phyloP scores from a whole-genome alignment of 2,888 invertebrate species.

The Drosophila pegasa region DNA sequence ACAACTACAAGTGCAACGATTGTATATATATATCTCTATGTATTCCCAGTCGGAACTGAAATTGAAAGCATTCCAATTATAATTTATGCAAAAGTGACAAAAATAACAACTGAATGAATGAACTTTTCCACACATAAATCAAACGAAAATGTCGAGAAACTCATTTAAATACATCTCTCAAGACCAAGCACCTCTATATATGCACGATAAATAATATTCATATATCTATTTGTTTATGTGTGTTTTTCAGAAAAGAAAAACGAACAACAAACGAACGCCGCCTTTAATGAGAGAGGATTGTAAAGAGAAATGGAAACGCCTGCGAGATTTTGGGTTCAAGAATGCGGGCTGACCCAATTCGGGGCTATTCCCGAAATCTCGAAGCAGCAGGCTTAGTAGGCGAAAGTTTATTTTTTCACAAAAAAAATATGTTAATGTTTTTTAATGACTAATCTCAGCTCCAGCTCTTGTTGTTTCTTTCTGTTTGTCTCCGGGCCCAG shows the following conservation, averaged over 20 bases:
- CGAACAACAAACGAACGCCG: slow-evolving; percentile 46
- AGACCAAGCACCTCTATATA: slow-evolving; percentile 15
- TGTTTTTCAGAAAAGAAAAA: not conserved
- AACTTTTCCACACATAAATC: slow-evolving; percentile 44
- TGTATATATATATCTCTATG: slow-evolving; percentile 10
- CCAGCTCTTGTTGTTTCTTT: slow-evolving; percentile 12
- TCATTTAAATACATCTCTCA: slow-evolving; percentile 58
- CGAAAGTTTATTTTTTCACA: slow-evolving; percentile 15
- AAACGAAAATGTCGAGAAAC: slow-evolving; percentile 58
- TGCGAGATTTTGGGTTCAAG: slow-evolving; percentile 28
- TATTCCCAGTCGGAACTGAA: slow-evolving; percentile 15
- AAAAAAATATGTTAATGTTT: slow-evolving; percentile 30
- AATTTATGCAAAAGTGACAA: slow-evolving; percentile 34
- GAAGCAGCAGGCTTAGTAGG: slow-evolving; percentile 10
- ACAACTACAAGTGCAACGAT: slow-evolving; percentile 31
- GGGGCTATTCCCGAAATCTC: not conserved
- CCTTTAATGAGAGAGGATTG: slow-evolving; percentile 46
- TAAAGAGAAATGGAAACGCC: slow-evolving; percentile 37
- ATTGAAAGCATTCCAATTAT: slow-evolving; percentile 35
- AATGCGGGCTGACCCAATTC: slow-evolving; percentile 53
- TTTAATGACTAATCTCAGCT: slow-evolving; percentile 49
- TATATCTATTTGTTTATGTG: slow-evolving; percentile 4
- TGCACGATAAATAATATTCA: slow-evolving; percentile 40
- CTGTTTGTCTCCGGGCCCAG: slow-evolving; percentile 31
- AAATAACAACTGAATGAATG: slow-evolving; percentile 20